Evolutionary conservation across 2,888 invertebrate species (phyloP).

Genomic region (Drosophila robusta): DNA sequence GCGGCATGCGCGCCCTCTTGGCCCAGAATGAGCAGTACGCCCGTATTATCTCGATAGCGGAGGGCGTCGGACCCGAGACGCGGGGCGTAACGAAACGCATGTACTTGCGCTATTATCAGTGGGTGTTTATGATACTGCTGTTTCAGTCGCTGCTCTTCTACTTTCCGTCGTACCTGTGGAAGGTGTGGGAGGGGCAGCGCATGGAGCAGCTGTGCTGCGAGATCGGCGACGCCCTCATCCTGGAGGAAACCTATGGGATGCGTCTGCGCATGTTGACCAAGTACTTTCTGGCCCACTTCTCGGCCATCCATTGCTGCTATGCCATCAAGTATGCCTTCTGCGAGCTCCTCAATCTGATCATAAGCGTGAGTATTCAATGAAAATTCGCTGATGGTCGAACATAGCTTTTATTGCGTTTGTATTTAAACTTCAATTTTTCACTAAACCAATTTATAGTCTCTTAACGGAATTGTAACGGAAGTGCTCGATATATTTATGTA

Average conservation of each 20-base stretch:
- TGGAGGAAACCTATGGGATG: conserved; percentile 57
- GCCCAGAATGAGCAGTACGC: conserved; percentile 58
- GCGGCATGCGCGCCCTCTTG: conserved; percentile 37
- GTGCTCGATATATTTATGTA: background rate
- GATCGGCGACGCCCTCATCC: conserved; percentile 66
- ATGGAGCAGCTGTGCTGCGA: conserved; percentile 78
- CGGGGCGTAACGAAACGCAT: conserved; percentile 59
- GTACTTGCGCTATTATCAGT: conserved; percentile 82
- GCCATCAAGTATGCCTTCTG: conserved; percentile 89
- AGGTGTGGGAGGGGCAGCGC: conserved; percentile 85
- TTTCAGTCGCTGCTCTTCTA: conserved; percentile 80
- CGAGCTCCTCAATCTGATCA: conserved; percentile 90
- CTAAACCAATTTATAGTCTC: too few species aligned
- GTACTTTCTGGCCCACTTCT: conserved; percentile 70
- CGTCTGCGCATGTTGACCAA: conserved; percentile 63
- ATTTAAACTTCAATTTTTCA: too few species aligned
- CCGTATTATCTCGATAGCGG: conserved; percentile 65
- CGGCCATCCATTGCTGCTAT: conserved; percentile 85
- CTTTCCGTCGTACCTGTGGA: conserved; percentile 81
- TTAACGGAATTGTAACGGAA: background rate
- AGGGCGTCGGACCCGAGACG: conserved; percentile 70
- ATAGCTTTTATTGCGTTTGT: background rate
- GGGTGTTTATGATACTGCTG: conserved; percentile 82
- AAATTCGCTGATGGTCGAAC: too few species aligned
- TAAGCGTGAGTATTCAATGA: conserved; percentile 87